phyloP scores from a whole-genome alignment of 2,888 invertebrate genomes.

The Perizoma affinitatum region DNA sequence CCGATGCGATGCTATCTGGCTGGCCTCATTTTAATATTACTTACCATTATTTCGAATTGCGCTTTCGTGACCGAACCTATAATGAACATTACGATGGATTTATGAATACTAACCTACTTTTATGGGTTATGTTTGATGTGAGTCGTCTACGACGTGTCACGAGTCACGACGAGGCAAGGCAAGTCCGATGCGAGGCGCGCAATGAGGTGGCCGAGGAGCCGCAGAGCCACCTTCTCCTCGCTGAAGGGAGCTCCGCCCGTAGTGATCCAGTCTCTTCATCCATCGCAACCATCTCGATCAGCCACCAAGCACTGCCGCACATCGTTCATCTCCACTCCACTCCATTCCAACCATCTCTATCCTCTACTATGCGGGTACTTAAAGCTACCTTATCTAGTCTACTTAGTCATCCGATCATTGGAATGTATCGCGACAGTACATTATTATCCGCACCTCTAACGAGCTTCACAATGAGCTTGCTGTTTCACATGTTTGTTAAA shows the following conservation, averaged over 20 bases:
- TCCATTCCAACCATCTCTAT: slow-evolving; percentile 6
- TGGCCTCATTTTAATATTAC: slow-evolving; percentile 31
- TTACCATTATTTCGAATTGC: slow-evolving; percentile 29
- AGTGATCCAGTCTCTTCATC: slow-evolving; percentile 5
- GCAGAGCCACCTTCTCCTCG: slow-evolving; percentile 14
- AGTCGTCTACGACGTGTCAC: too few relatives aligned
- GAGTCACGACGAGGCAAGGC: slow-evolving; percentile 1
- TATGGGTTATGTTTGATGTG: slow-evolving; percentile 8
- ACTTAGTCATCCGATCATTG: slow-evolving; percentile 26
- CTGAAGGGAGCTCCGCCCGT: slow-evolving; percentile 14
- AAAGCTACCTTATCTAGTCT: slow-evolving; percentile 1
- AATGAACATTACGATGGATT: slow-evolving; percentile 19
- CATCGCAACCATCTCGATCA: slow-evolving; percentile 15
- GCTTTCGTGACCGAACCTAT: slow-evolving; percentile 33
- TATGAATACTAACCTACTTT: slow-evolving; percentile 18
- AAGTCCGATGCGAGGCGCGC: slow-evolving; percentile 17
- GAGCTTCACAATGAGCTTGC: slow-evolving; percentile 17
- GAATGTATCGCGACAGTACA: slow-evolving; percentile 25
- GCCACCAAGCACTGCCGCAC: slow-evolving; percentile 16
- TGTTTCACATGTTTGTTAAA: slow-evolving; percentile 37
- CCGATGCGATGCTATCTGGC: slow-evolving; percentile 29
- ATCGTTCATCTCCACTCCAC: slow-evolving; percentile 7
- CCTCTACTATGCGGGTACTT: too few relatives aligned
- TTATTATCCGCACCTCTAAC: slow-evolving; percentile 8
- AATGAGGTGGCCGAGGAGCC: slow-evolving; percentile 32